phyloP scores from a whole-genome alignment of 2,797 vertebrate genomes.

The Spinibarbus caldwelli region DNA sequence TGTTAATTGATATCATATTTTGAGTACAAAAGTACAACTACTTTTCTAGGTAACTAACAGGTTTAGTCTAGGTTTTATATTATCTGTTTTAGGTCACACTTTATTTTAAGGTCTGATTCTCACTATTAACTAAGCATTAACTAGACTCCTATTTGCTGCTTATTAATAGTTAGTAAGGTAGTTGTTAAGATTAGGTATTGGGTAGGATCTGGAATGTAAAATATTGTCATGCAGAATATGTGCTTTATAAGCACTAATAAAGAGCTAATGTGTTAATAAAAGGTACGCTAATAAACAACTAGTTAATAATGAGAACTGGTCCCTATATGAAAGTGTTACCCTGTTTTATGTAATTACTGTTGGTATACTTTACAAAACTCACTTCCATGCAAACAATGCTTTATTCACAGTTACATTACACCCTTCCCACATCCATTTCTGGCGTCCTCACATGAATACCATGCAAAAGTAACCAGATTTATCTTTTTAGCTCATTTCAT shows the following conservation, averaged over 20 bases:
- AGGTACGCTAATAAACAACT: neutral
- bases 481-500: constrained; percentile 6
- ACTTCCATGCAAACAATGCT: neutral
- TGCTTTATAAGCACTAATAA: neutral
- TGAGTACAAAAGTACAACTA: neutral
- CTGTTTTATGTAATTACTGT: neutral
- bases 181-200: neutral
- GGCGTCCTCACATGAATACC: neutral
- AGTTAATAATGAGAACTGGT: neutral
- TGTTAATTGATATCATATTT: neutral
- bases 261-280: neutral
- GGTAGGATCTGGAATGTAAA: neutral
- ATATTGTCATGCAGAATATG: neutral
- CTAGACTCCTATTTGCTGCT: neutral
- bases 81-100: neutral
- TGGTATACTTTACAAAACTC: neutral
- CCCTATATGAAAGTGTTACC: neutral
- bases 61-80: neutral
- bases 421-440: neutral
- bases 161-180: neutral
- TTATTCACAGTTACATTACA: constrained; percentile 2
- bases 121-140: neutral
- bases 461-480: neutral
- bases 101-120: neutral
- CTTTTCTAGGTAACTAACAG: neutral